Percentiles rank a stretch among this genome's conserved stretches.
Conservation (phyloP, 2,797 vertebrate species). For the Petrocephalus sullivani region DNA sequence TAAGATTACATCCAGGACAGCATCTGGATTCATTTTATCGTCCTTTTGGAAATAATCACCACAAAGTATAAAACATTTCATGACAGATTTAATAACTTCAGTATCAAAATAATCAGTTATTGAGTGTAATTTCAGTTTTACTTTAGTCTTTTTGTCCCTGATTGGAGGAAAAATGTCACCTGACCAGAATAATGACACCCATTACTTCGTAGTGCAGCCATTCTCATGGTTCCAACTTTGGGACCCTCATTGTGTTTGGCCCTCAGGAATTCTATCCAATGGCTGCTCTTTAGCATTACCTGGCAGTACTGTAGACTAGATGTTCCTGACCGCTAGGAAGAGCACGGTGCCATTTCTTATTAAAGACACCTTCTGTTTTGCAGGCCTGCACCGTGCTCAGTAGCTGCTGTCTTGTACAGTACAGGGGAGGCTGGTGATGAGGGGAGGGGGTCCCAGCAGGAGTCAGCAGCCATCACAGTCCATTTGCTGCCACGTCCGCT, state of each 20-base stretch:
- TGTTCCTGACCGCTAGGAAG: neutral
- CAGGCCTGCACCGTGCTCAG: neutral
- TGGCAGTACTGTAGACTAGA: neutral
- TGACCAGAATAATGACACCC: neutral
- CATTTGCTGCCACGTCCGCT: neutral
- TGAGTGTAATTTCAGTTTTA: neutral
- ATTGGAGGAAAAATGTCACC: neutral
- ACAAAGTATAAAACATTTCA: neutral
- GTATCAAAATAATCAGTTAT: neutral
- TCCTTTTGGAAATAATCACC: neutral
- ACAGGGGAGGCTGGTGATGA: neutral
- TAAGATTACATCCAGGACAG: neutral
- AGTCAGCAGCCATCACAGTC: neutral
- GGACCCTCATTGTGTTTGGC: neutral
- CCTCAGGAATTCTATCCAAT: neutral
- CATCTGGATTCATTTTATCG: neutral
- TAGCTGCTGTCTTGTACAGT: neutral
- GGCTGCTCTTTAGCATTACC: neutral
- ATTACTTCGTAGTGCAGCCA: neutral
- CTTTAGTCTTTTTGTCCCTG: neutral
- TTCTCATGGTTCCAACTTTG: neutral
- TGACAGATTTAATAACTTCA: neutral
- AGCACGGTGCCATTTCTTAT: neutral
- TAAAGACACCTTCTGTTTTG: neutral
- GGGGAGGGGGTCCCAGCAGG: neutral